Evolutionary conservation across 1,140 invertebrate genomes (phyloP), one percentile per base, ranked within the genome.

Genomic region (Pararge aegeria): DNA sequence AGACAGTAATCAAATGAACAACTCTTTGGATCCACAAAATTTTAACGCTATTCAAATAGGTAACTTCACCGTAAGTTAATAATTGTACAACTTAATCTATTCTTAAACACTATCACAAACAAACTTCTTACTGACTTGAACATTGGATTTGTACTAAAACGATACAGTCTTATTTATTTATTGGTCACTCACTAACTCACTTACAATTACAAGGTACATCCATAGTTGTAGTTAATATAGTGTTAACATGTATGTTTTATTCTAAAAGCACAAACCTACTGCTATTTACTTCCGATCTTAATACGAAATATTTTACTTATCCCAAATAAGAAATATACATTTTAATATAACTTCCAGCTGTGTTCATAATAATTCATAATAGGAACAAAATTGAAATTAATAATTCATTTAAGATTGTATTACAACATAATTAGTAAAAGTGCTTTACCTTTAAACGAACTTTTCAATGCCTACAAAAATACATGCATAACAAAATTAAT

Each of bases 91-190:
- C 40, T 46, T 50, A 65, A 30, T 16, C 13, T 42, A 42, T 42
- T 40, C n/a, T 40, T 42, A 34, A 42, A 34, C 15, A 34, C 38
- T 42, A 42, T 42, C 15, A 42, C 13, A 42, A 42, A 42, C 18
- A 42, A 16, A 42, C 38, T 10, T 40, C 5, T 27, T 57, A 51
- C 44, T 53, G 66, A 60, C 59, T 61, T 61, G 53, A 64, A 68
- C 63, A 58, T 75, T 66, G 21, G 38, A 59, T 87, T 87, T 87
- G 84, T 85, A 87, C 84, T 87, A 67, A 77, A 79, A 61, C 68
- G 55, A 63, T 73, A 82, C 83, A 88, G 85, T 88, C 85, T 88
- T 86, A 73, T 76, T 78, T 77, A 74, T 56, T 74, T 70, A 83
- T 87, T 85, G 84, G 82, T 85, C 82, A 74, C 74, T 77, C 60